Conservation (phyloP, 1,140 invertebrate species). For the Geopemphigus sp. region DNA sequence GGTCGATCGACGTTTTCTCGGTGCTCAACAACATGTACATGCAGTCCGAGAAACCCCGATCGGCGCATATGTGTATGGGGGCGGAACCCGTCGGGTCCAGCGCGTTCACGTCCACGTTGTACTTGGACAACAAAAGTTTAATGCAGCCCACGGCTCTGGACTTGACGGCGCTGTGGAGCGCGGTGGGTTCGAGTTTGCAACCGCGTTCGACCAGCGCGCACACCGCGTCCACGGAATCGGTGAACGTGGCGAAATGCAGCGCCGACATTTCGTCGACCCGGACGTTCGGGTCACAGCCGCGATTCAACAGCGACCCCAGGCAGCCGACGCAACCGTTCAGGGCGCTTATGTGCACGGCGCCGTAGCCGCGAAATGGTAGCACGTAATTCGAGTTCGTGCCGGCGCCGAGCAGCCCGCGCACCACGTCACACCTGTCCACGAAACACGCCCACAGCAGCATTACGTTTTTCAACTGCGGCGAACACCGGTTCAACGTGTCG, state of each 20-base stretch:
- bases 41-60: slow-evolving; percentile 67
- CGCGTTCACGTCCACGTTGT: slow-evolving; percentile 66
- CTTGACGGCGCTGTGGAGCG: slow-evolving; percentile 73
- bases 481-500: slow-evolving; percentile 56
- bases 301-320: slow-evolving; percentile 63
- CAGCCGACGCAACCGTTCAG: slow-evolving; percentile 70
- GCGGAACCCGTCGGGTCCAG: slow-evolving; percentile 70
- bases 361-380: slow-evolving; percentile 66
- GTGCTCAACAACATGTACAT: slow-evolving; percentile 57
- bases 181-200: slow-evolving; percentile 66
- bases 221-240: slow-evolving; percentile 70
- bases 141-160: slow-evolving; percentile 72
- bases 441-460: slow-evolving; percentile 70
- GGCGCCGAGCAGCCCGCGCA: slow-evolving; percentile 61
- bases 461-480: slow-evolving; percentile 54
- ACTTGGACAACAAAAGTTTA: slow-evolving; percentile 68
- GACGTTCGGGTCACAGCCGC: slow-evolving; percentile 66
- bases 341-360: slow-evolving; percentile 70
- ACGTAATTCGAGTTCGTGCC: slow-evolving; percentile 70
- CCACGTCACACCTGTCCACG: slow-evolving; percentile 64
- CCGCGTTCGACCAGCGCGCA: slow-evolving; percentile 67
- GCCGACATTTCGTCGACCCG: slow-evolving; percentile 63
- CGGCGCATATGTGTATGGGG: slow-evolving; percentile 73
- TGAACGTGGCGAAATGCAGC: slow-evolving; percentile 77
- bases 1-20: slow-evolving; percentile 51